Evolutionary conservation across 1,140 invertebrate genomes (phyloP), one percentile per base, ranked within the genome.

Genomic region (Drosophila arawakana): DNA sequence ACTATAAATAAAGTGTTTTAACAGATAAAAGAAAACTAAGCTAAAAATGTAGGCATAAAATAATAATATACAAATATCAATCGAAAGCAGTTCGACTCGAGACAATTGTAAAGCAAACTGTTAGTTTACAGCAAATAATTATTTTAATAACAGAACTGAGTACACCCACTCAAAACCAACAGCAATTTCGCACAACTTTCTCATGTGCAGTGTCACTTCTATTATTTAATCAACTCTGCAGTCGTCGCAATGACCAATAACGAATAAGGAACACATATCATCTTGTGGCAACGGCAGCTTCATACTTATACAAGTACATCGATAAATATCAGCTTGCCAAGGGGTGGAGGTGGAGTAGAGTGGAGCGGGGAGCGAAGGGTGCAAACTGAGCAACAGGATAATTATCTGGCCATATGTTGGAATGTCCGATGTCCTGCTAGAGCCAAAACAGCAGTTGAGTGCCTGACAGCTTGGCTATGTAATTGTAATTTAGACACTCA

Each of bases 331-430:
- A 58, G 55, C 15, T 66, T 73, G 63, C 25, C 25, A 30, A 30
- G 25, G 25, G 25, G 11, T 13, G 41, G 9, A 3, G 39, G 1
- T 43, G 11, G 39, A 41, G 9, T 69, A 76, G 75, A 70, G 59
- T 57, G 59, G 67, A 52, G 75, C 73, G 59, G 61, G 59, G 67
- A 52, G 49, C 30, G 35, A 30, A 44, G 41, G 47, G 18, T 71
- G 76, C 77, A 78, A 83, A 52, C 73, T 49, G 84, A 89, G 76
- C 82, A 88, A 82, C 83, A 83, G 80, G 84, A 88, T 83, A 88
- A 88, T 89, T 88, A 83, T 86, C 65, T 67, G 41, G 72, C 83
- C 83, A 88, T 88, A 88, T 88, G 83, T 70, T 88, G 63, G 18
- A 66, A 80, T 85, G 83, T 79, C 82, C 83, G 66, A 80, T 85